Base-by-base conservation (phyloP, 2,888 invertebrate genomes). In the Pinctada fucata region DNA sequence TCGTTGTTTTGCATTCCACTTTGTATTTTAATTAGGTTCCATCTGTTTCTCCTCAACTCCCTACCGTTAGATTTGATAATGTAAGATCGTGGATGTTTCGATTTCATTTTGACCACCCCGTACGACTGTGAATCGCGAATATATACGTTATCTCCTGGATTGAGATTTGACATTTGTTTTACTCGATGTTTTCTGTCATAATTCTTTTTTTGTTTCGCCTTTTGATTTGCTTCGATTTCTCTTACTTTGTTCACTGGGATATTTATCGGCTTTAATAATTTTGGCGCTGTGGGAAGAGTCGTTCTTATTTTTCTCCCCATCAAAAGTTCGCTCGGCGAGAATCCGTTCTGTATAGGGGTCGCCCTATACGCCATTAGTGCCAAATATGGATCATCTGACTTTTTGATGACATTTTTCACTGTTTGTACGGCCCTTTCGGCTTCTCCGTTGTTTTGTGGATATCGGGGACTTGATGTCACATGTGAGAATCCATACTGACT, bases 401-500 rank as follows among this genome's bases (percentile, higher is more conserved):
- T n/a, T n/a, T n/a, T n/a, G n/a, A n/a, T n/a, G n/a, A n/a, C n/a
- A n/a, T n/a, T n/a, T n/a, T n/a, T n/a, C 2, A 79, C 75, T 5
- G 76, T 79, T 48, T 84, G 78, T 3, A 84, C 82, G 2, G 79
- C 75, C 51, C 64, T 75, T 51, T 81, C 84, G 10, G 79, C 82
- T 31, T 76, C 52, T n/a, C 82, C 79, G 52, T 81, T 84, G 13
- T 75, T 73, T 69, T 82, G 71, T 31, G 76, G 76, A 67, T 79
- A 83, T n/a, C 70, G 31, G 3, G 76, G 82, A 50, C 75, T 78
- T 31, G 72, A 72, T 45, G 80, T 81, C 3, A 77, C 63, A 47
- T 79, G 82, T 31, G 75, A 8, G 73, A 83, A 78, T 16, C 70
- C 72, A 52, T 72, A 80, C 6, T 76, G 70, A 51, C 52, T 67